Evolutionary conservation across 2,113 vertebrate genomes (phyloP).

Genomic region (Ptychochromis oligacanthus): DNA sequence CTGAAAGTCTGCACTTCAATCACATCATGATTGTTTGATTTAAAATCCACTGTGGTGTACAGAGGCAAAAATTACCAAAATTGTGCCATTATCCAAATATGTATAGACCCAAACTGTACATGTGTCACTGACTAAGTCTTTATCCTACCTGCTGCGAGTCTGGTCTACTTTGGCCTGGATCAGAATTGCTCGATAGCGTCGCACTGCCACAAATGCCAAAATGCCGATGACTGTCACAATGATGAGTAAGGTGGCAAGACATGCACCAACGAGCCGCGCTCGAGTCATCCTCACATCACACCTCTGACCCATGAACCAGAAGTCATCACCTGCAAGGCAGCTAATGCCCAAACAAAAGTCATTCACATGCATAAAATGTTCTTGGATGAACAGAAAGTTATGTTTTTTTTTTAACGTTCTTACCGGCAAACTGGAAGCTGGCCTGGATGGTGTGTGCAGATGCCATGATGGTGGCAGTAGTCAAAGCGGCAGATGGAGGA

Average conservation of each 20-base stretch:
- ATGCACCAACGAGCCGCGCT: slow-evolving; percentile 78
- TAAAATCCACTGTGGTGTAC: too few species aligned
- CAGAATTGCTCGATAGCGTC: slow-evolving; percentile 83
- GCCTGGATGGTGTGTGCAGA: slow-evolving; percentile 83
- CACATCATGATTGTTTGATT: background rate
- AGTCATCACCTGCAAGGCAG: slow-evolving; percentile 87
- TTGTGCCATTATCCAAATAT: background rate
- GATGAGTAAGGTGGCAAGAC: slow-evolving; percentile 78
- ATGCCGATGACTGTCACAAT: slow-evolving; percentile 72
- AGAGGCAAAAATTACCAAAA: background rate
- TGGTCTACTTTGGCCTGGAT: slow-evolving; percentile 88
- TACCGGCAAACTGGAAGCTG: slow-evolving; percentile 85
- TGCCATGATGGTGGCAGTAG: slow-evolving; percentile 87
- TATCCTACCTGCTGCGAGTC: slow-evolving; percentile 87
- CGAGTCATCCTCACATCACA: slow-evolving; percentile 87
- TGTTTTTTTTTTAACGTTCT: slow-evolving; percentile 25
- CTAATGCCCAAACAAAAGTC: slow-evolving; percentile 57
- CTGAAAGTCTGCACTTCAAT: background rate
- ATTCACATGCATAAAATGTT: background rate
- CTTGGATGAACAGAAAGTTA: background rate
- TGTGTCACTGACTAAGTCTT: background rate
- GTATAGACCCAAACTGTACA: background rate
- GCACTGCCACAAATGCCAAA: slow-evolving; percentile 77
- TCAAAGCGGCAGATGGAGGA: slow-evolving; percentile 83
- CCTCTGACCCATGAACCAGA: slow-evolving; percentile 88